These are phyloP conservation scores for Melopsittacus undulatus DNA, from an alignment of 2,797 vertebrate species.

Conservation along the genomic window DNA sequence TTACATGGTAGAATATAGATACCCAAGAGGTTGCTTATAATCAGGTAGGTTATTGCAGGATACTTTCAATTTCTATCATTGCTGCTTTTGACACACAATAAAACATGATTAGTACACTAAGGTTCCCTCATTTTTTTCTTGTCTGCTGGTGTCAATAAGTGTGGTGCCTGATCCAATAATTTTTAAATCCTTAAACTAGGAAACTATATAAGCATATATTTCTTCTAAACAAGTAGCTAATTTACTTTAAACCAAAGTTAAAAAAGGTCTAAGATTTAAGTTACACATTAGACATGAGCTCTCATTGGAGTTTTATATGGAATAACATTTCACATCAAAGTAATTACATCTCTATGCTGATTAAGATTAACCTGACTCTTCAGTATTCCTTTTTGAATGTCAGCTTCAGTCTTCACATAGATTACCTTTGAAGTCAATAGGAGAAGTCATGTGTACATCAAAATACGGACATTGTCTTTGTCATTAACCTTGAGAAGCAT, in stretches of 20 bases:
- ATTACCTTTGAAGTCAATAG: conserved; percentile 37
- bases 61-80: background rate
- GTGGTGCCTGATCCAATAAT: background rate
- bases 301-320: background rate
- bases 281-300: background rate
- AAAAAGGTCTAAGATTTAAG: background rate
- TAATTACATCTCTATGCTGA: background rate
- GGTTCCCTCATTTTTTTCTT: background rate
- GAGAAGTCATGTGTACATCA: conserved; percentile 4
- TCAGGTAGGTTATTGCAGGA: background rate
- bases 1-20: background rate
- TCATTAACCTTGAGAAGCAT: conserved; percentile 66
- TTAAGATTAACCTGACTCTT: conserved; percentile 21
- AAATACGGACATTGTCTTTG: conserved; percentile 35
- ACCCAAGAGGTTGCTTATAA: background rate
- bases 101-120: background rate
- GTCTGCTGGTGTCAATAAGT: background rate
- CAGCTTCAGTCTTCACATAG: conserved; percentile 10
- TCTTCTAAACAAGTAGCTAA: background rate
- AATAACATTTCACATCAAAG: conserved; percentile 8
- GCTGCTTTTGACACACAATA: background rate
- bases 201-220: background rate
- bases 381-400: conserved; percentile 20
- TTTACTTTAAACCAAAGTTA: background rate
- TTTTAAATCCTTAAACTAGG: background rate